These are phyloP conservation scores for Aspidoscelis tigris DNA, from an alignment of 2,113 vertebrate species.

Conservation along the genomic window DNA sequence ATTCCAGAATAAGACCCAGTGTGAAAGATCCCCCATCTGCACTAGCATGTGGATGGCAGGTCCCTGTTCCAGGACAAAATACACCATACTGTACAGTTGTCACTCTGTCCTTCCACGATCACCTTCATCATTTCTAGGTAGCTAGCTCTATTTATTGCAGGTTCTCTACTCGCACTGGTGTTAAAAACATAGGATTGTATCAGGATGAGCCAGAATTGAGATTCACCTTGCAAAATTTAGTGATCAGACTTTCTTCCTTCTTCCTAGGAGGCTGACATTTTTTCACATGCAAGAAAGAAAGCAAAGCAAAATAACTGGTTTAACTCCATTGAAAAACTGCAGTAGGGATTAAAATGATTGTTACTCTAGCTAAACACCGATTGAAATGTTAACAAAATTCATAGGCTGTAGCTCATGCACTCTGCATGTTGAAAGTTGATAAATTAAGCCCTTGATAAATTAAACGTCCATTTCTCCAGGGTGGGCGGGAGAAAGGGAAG, in stretches of 20 bases:
- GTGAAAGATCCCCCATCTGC: no score
- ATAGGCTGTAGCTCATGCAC: constrained; percentile 8
- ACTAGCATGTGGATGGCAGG: no score
- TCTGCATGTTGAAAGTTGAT: constrained; percentile 9
- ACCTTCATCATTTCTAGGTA: no score
- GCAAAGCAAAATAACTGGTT: background rate
- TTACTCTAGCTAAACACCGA: background rate
- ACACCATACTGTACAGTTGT: no score
- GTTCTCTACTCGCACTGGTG: no score
- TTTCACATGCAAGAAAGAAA: background rate
- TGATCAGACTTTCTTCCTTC: background rate
- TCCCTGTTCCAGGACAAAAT: no score
- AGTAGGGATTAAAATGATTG: background rate
- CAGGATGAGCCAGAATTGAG: no score
- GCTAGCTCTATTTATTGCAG: no score
- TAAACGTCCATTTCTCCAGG: constrained; percentile 21
- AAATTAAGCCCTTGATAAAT: constrained; percentile 9
- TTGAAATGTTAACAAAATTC: constrained; percentile 3
- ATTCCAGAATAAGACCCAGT: no score
- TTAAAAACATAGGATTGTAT: no score
- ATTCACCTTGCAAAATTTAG: no score
- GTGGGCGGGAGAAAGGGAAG: constrained; percentile 21
- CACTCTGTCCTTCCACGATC: no score
- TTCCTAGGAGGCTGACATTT: background rate
- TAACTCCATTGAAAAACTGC: background rate